Evolutionary conservation across 2,113 vertebrate species (phyloP).

Genomic region (Leiothrix lutea): DNA sequence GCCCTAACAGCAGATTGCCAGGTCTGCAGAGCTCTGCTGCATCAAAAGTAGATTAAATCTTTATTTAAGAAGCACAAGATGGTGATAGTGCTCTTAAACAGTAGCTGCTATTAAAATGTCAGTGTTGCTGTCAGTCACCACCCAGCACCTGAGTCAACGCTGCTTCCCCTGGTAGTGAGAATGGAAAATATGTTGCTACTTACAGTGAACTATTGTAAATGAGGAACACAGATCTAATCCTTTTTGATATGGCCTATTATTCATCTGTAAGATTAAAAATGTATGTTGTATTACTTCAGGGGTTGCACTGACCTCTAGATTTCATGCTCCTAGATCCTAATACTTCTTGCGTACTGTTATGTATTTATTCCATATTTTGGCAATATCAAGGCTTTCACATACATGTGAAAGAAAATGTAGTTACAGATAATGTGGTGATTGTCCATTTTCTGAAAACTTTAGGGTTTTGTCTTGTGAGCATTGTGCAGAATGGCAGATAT

Average conservation of each 20-base stretch:
- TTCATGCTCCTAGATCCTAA: slow-evolving; percentile 31
- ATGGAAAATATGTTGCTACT: neutral
- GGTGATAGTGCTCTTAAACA: slow-evolving; percentile 29
- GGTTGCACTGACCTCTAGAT: slow-evolving; percentile 9
- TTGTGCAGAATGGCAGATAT: slow-evolving; percentile 27
- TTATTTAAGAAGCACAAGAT: slow-evolving; percentile 24
- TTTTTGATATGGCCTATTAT: slow-evolving; percentile 34
- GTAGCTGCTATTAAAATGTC: slow-evolving; percentile 56
- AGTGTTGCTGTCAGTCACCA: slow-evolving; percentile 29
- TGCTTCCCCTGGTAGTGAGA: neutral
- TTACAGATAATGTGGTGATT: neutral
- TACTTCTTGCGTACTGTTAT: neutral
- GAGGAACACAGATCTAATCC: slow-evolving; percentile 33
- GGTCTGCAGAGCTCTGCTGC: neutral
- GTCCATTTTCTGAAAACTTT: neutral
- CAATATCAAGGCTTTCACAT: neutral
- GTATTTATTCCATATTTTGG: neutral
- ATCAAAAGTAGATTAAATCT: slow-evolving; percentile 42
- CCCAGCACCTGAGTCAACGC: neutral
- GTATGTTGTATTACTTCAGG: slow-evolving; percentile 7
- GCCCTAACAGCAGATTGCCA: slow-evolving; percentile 14
- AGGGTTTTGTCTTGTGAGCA: neutral
- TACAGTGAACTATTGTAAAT: slow-evolving; percentile 1
- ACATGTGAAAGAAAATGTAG: neutral
- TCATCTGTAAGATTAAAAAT: slow-evolving; percentile 25